Evolutionary conservation across 1,140 invertebrate genomes (phyloP).

Genomic region (Tetraneura akinire): DNA sequence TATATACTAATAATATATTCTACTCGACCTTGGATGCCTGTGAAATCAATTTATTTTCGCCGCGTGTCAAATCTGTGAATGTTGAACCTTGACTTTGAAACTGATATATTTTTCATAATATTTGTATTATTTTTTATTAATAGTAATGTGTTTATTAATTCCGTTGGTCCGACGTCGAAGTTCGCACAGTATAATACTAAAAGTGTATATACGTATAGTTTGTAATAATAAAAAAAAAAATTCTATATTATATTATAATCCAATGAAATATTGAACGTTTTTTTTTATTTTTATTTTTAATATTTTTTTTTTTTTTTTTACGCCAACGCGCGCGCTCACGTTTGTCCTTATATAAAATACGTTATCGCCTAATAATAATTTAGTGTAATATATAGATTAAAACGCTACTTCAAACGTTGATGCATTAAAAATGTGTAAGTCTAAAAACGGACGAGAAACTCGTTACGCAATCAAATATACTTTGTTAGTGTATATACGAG

Average conservation of each 20-base stretch:
- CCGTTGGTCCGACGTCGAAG: background rate
- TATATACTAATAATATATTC: too few species aligned
- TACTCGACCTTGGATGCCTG: constrained; percentile 4
- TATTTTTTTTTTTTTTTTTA: background rate
- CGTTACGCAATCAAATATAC: background rate
- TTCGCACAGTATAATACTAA: too few species aligned
- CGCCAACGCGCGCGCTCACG: background rate
- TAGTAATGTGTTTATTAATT: background rate
- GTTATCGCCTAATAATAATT: background rate
- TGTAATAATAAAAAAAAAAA: background rate
- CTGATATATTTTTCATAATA: background rate
- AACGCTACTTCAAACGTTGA: background rate
- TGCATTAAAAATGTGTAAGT: background rate
- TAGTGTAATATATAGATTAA: too few species aligned
- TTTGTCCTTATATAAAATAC: background rate
- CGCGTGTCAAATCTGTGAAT: constrained; percentile 24
- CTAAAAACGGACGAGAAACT: background rate
- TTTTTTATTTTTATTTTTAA: too few species aligned
- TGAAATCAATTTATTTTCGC: constrained; percentile 29
- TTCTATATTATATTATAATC: background rate
- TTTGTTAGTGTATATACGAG: background rate
- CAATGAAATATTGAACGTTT: too few species aligned
- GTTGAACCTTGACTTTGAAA: constrained; percentile 40
- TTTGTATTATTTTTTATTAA: background rate
- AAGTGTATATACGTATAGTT: too few species aligned